A percentile compares a stretch with the other conserved stretches of the same genome.
These are phyloP conservation scores for Callocephalon fimbriatum DNA, from an alignment of 2,113 vertebrate genomes.

Conservation along the genomic window DNA sequence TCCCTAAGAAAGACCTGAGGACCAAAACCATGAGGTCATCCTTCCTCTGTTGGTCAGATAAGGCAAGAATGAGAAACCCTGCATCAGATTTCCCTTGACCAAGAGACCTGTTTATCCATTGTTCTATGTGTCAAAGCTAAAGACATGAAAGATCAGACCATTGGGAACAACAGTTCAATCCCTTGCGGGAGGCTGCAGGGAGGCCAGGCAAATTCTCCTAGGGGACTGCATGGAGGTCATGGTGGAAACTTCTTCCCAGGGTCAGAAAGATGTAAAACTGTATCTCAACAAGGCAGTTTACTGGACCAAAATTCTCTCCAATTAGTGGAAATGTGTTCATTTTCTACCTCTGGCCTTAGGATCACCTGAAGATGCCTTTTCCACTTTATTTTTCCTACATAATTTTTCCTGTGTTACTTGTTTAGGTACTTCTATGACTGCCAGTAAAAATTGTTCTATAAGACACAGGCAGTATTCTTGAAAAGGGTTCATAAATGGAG, in stretches of 20 bases:
- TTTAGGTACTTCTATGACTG: neutral
- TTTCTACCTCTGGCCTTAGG: neutral
- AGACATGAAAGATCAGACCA: neutral
- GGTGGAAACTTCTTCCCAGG: neutral
- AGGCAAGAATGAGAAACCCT: neutral
- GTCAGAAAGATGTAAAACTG: neutral
- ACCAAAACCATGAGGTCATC: neutral
- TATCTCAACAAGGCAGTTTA: neutral
- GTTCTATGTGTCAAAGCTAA: neutral
- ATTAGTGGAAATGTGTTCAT: neutral
- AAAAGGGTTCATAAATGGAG: neutral
- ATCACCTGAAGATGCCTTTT: neutral
- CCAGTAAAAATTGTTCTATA: neutral
- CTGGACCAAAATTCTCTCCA: neutral
- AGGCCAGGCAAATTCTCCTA: neutral
- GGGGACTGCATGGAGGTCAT: accelerated
- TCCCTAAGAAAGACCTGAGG: neutral
- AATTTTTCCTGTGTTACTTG: neutral
- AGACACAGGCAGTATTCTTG: neutral
- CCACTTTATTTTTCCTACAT: neutral
- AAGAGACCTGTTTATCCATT: neutral
- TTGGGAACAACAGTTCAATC: neutral
- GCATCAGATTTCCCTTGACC: neutral
- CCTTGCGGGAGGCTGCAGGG: neutral
- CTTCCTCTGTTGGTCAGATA: neutral